Evolutionary conservation across 2,113 vertebrate species (phyloP).

Genomic region (Sorex araneus): DNA sequence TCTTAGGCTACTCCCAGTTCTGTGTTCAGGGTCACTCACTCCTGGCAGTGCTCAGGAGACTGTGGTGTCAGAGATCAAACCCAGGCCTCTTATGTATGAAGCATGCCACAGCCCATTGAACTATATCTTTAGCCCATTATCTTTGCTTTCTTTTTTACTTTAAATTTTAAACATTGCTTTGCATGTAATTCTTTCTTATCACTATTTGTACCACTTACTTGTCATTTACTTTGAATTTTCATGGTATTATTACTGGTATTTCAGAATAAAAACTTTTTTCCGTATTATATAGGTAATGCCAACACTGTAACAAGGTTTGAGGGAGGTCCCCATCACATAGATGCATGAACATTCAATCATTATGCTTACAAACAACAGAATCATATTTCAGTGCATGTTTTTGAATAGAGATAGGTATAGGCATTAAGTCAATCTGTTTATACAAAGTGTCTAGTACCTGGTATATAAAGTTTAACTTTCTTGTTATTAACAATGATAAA

Average conservation of each 20-base stretch:
- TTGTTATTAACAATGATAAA: neutral
- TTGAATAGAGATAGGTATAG: neutral
- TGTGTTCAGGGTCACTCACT: too few relatives aligned
- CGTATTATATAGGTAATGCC: too few relatives aligned
- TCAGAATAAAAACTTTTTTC: neutral
- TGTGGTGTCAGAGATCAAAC: too few relatives aligned
- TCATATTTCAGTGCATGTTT: conserved; percentile 23
- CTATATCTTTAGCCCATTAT: neutral
- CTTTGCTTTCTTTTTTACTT: neutral
- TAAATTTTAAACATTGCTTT: neutral
- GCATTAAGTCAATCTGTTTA: neutral
- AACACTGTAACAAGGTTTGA: too few relatives aligned
- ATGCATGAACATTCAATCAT: too few relatives aligned
- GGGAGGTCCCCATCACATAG: too few relatives aligned
- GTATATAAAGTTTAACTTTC: neutral
- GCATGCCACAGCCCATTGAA: too few relatives aligned
- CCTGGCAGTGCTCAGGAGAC: too few relatives aligned
- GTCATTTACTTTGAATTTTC: conserved; percentile 22
- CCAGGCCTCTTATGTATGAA: too few relatives aligned
- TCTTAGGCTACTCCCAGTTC: too few relatives aligned
- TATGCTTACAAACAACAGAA: too few relatives aligned
- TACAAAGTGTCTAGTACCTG: neutral
- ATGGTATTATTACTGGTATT: conserved; percentile 22
- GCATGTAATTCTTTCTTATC: neutral
- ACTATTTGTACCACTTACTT: neutral